These are phyloP conservation scores for Chiloscyllium punctatum DNA, from an alignment of 2,797 vertebrate genomes.

Conservation along the genomic window DNA sequence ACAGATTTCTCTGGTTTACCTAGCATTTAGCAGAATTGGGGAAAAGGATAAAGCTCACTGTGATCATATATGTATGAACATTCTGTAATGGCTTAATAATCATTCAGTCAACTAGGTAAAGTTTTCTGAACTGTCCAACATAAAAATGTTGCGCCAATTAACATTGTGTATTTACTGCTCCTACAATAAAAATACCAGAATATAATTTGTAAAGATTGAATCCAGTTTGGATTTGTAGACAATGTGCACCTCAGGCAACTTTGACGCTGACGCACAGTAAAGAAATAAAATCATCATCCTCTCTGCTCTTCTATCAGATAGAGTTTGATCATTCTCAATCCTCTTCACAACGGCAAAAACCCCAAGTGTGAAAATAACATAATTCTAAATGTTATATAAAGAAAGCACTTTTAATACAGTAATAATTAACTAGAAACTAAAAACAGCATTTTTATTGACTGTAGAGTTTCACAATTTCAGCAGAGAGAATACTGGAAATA, in stretches of 20 bases:
- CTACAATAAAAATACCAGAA: background rate
- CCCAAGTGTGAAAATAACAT: background rate
- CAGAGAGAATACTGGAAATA: background rate
- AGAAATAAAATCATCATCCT: background rate
- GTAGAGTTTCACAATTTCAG: background rate
- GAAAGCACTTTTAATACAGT: background rate
- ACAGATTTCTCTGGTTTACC: background rate
- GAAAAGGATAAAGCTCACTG: background rate
- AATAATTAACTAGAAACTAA: background rate
- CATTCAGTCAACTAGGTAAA: background rate
- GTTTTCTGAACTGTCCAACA: background rate
- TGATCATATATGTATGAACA: background rate
- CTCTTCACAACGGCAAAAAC: background rate
- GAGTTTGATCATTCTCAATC: background rate
- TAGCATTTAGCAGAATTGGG: background rate
- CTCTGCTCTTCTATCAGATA: background rate
- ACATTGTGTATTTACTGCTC: background rate
- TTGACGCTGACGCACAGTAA: background rate
- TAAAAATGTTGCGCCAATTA: background rate
- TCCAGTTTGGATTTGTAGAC: background rate
- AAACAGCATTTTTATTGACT: background rate
- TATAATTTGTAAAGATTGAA: background rate
- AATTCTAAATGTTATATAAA: background rate
- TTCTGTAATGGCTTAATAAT: background rate
- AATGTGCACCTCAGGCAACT: background rate